Conservation (phyloP, 2,113 vertebrate species). For the Leptodactylus fuscus region DNA sequence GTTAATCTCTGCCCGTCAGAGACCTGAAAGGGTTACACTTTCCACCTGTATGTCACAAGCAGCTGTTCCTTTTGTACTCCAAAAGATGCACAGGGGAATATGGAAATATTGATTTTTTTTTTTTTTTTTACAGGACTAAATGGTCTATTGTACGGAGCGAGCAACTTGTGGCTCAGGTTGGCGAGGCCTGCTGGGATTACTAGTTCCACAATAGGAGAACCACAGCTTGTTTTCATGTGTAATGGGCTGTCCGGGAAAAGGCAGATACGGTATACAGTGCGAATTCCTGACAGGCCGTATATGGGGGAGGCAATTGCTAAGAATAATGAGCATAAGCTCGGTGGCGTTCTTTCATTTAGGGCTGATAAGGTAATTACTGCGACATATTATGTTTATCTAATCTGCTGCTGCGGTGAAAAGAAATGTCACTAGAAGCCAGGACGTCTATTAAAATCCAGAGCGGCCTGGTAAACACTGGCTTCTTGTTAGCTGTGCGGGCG, state of each 20-base stretch:
- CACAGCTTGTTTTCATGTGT: neutral
- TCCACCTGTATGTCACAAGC: slow-evolving; percentile 26
- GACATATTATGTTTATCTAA: neutral
- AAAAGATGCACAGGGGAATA: slow-evolving; percentile 13
- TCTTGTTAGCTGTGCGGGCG: neutral
- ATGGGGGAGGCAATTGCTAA: neutral
- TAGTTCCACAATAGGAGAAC: neutral
- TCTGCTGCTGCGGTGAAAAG: neutral
- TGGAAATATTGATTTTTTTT: slow-evolving; percentile 12
- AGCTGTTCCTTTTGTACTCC: slow-evolving; percentile 20
- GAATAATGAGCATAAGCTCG: neutral
- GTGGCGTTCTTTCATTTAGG: neutral
- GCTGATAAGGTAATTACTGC: neutral
- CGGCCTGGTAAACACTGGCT: neutral
- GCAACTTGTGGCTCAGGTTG: neutral
- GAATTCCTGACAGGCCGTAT: neutral
- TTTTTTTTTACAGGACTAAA: neutral
- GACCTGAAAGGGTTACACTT: slow-evolving; percentile 26
- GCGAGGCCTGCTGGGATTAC: slow-evolving; percentile 24
- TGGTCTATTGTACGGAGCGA: neutral
- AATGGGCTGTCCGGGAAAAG: neutral
- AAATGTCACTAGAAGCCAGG: neutral
- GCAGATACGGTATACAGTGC: neutral
- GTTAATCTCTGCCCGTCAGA: neutral
- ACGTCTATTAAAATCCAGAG: neutral